Percentiles rank a stretch among this genome's conserved stretches.
Evolutionary conservation across 2,888 invertebrate species (phyloP).

Genomic region (Hypercompe scribonia): DNA sequence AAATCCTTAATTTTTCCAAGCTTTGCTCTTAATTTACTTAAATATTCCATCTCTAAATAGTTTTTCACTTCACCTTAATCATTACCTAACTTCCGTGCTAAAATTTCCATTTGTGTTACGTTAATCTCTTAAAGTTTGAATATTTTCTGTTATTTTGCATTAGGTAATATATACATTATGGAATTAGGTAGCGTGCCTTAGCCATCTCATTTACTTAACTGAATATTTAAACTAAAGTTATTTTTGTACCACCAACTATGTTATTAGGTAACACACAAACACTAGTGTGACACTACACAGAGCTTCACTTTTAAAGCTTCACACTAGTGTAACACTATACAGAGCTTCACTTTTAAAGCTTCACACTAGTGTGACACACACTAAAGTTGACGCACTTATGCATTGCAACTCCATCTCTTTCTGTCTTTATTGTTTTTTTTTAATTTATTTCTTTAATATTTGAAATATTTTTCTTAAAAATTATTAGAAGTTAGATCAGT

Average conservation of each 20-base stretch:
- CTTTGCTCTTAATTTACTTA: neutral
- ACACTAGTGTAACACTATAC: too few species aligned
- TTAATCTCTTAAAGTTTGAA: conserved; percentile 13
- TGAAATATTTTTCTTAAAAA: neutral
- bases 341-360: too few species aligned
- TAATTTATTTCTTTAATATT: neutral
- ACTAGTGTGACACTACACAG: too few species aligned
- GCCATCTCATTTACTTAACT: conserved; percentile 3
- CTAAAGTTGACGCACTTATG: too few species aligned
- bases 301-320: too few species aligned
- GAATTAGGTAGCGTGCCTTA: neutral
- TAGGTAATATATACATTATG: conserved; percentile 1
- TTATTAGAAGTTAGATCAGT: neutral
- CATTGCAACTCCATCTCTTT: too few species aligned
- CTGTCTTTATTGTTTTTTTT: neutral
- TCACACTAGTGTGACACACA: too few species aligned
- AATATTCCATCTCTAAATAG: neutral
- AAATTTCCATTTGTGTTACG: conserved; percentile 7
- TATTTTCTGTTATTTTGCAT: conserved; percentile 4
- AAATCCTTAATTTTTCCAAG: neutral
- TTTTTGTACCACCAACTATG: neutral
- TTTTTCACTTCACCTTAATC: conserved; percentile 2
- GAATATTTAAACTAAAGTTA: neutral
- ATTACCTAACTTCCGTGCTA: conserved; percentile 13
- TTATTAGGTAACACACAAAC: neutral